phyloP scores from a whole-genome alignment of 2,797 vertebrate genomes.

The Sebastes alutus region DNA sequence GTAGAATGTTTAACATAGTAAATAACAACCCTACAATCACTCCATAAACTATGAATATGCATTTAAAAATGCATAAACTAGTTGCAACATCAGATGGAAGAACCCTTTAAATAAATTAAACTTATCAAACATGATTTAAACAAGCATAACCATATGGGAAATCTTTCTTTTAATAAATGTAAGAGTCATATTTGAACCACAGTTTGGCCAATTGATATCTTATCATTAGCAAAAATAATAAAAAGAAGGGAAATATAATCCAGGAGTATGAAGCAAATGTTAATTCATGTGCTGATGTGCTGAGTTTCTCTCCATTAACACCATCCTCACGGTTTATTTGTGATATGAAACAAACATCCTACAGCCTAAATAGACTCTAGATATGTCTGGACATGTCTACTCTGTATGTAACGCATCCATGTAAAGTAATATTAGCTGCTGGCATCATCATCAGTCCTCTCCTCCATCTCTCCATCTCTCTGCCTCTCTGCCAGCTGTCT shows the following conservation, averaged over 20 bases:
- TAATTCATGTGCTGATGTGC: not conserved
- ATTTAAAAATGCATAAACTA: too few species aligned
- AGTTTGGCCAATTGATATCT: too few species aligned
- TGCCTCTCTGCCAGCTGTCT: constrained; percentile 21
- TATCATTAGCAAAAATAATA: too few species aligned
- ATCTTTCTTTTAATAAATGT: too few species aligned
- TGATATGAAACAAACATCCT: constrained; percentile 12
- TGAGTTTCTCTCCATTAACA: constrained; percentile 27
- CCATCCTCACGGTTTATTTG: constrained; percentile 13
- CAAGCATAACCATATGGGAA: too few species aligned
- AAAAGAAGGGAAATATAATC: not conserved
- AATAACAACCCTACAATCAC: fast-evolving
- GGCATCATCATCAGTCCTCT: constrained; percentile 17
- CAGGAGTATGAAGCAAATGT: not conserved
- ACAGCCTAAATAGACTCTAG: constrained; percentile 29
- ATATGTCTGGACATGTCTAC: constrained; percentile 54
- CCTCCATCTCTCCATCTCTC: not conserved
- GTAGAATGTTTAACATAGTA: too few species aligned
- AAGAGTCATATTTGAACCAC: too few species aligned
- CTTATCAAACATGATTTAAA: too few species aligned
- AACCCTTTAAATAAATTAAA: too few species aligned
- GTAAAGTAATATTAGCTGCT: constrained; percentile 27
- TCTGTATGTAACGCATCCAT: constrained; percentile 31
- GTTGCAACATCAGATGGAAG: too few species aligned
- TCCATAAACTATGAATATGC: too few species aligned